Evolutionary conservation across 92 coral and sea anemone genomes (phyloP), one percentile per base, ranked within the genome.

Genomic region (Blastomussa wellsi): DNA sequence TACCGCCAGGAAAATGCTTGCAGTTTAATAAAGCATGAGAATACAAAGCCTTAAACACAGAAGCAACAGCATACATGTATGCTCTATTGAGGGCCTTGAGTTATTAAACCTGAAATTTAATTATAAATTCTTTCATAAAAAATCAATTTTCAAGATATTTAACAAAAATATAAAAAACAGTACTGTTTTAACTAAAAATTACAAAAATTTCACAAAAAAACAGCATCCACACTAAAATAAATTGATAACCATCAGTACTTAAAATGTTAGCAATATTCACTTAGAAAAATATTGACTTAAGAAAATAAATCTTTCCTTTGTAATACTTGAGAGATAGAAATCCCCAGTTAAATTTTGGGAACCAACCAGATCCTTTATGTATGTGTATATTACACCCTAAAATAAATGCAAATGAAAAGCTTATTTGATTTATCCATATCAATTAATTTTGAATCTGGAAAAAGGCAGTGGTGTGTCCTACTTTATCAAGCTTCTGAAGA

Each of bases 231-330:
- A 77, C 42, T 29, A 16, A 19, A 57, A 7, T 42, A 26, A 11
- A 74, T 7, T 76, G 38, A 75, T 33, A 10, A 33, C 28, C 28
- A 31, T 19, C n/a, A 16, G 35, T 20, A 31, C 66, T 76, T 15
- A 32, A 10, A 51, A 76, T 31, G 32, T 24, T 11, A 19, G 42
- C 44, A 36, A 53, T 52, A 77, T 55, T 77, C 81, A 36, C 39
- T 28, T 52, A 32, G 22, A n/a, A 59, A 15, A 77, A 53, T 77
- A 52, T 52, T 77, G 81, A 77, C 39, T 51, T 29, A 76, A 51
- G 29, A 49, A 48, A 48, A 76, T 32, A 76, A 49, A 28, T 26
- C 62, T 13, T 48, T 75, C 33, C 32, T 48, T 48, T 33, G 59
- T 74, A 7, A 24, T 7, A 74, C 39, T 16, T 35, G 12, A 13